phyloP scores from a whole-genome alignment of 2,888 invertebrate genomes.

The Ethmia dodecea region DNA sequence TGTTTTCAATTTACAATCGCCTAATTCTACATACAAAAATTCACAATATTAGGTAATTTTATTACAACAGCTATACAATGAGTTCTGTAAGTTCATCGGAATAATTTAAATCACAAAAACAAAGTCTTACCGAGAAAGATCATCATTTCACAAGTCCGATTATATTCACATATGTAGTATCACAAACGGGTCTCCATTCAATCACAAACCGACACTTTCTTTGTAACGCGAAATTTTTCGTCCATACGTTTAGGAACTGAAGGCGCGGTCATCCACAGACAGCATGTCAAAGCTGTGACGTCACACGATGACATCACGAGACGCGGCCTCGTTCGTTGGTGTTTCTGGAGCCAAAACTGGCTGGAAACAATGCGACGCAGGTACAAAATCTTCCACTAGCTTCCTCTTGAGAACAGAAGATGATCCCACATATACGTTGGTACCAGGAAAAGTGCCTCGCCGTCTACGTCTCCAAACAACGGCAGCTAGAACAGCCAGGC shows the following conservation, averaged over 20 bases:
- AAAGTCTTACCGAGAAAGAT: constrained; percentile 34
- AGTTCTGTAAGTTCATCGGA: constrained; percentile 44
- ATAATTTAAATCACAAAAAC: constrained; percentile 41
- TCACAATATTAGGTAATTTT: constrained; percentile 45
- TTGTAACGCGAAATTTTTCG: constrained; percentile 38
- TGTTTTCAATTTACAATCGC: constrained; percentile 65
- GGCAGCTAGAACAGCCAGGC: constrained; percentile 68
- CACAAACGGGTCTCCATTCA: constrained; percentile 28
- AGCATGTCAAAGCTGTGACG: constrained; percentile 79
- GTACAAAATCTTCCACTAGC: constrained; percentile 78
- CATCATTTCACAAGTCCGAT: constrained; percentile 38
- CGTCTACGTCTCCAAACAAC: constrained; percentile 77
- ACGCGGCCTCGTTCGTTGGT: constrained; percentile 54
- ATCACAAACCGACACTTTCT: constrained; percentile 30
- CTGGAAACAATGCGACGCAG: constrained; percentile 73
- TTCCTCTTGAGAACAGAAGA: constrained; percentile 79
- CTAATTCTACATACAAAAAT: constrained; percentile 64
- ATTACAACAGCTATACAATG: constrained; percentile 50
- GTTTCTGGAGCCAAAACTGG: constrained; percentile 76
- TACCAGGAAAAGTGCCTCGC: constrained; percentile 73
- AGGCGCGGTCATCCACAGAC: constrained; percentile 73
- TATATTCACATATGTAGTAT: constrained; percentile 19
- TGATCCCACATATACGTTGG: constrained; percentile 79
- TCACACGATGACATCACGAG: constrained; percentile 81
- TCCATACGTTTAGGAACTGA: constrained; percentile 73